Base-by-base conservation (phyloP, 2,797 vertebrate genomes). In the Carduelis carduelis region DNA sequence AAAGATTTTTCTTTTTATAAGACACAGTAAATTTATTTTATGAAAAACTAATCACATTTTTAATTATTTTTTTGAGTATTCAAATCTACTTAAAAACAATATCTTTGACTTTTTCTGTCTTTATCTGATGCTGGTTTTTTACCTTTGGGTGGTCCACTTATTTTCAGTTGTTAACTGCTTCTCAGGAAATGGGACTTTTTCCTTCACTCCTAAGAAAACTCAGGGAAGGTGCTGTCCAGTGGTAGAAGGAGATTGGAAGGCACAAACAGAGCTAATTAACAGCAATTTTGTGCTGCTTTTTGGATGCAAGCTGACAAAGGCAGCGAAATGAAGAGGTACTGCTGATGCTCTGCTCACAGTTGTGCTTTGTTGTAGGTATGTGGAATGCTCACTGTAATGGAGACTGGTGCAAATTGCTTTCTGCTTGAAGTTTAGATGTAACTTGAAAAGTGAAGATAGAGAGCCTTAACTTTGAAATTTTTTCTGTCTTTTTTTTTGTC, bases 101-200 rank as follows among this genome's bases (percentile, higher is more conserved):
- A 90, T 20, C 14, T 71, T 69, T 72, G 8, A 21, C 12, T 34
- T 89, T 83, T 71, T 55, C 71, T 92, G 6, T 91, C n/a, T 90
- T 88, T 84, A 63, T 80, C 61, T 95, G 93, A 22, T 65, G 56
- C 50, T 81, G 43, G 47, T 94, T 65, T 39, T 96, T 71, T 71
- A 69, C 43, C 47, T 53, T 39, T 88, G 64, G 77, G 78, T 85
- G 41, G 52, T 88, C 47, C 12, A 34, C 30, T 64, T 80, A 14
- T 49, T 92, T 93, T 88, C 43, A 46, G 28, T 81, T 83, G 24
- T 52, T 97, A 96, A 82, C 94, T 92, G 69, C 79, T 87, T 86
- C 96, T 96, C 69, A 53, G 35, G 86, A 95, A 94, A 78, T 26
- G 27, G 56, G 89, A 84, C 56, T n/a, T 93, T 89, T 60, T 76